Evolutionary conservation across 2,888 invertebrate genomes (phyloP).

Genomic region (Camptogramma bilineatum): DNA sequence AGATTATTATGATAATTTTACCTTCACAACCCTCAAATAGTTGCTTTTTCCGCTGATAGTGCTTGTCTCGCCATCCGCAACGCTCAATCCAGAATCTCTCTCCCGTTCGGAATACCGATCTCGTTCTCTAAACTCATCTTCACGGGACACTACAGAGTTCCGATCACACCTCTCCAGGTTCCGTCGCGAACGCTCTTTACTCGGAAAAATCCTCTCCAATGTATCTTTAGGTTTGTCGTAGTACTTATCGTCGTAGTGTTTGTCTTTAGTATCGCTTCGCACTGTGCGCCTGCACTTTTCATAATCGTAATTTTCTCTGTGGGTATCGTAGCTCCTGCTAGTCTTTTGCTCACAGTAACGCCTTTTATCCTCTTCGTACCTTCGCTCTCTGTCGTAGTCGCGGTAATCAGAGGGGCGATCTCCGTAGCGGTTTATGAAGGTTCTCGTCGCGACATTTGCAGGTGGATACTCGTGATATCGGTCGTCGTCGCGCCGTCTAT

Average conservation of each 20-base stretch:
- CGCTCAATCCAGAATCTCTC: slow-evolving; percentile 75
- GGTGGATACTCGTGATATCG: slow-evolving; percentile 56
- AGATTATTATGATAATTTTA: slow-evolving; percentile 38
- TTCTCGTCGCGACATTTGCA: slow-evolving; percentile 54
- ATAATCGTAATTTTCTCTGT: slow-evolving; percentile 62
- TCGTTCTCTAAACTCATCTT: slow-evolving; percentile 66
- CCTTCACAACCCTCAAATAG: slow-evolving; percentile 75
- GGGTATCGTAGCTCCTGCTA: slow-evolving; percentile 71
- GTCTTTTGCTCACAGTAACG: slow-evolving; percentile 65
- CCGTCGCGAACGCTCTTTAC: slow-evolving; percentile 57
- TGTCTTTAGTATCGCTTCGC: slow-evolving; percentile 64
- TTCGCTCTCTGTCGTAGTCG: slow-evolving; percentile 54
- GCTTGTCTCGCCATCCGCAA: slow-evolving; percentile 74
- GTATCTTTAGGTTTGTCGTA: slow-evolving; percentile 57
- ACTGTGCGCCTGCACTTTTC: slow-evolving; percentile 59
- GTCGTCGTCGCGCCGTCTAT: slow-evolving; percentile 51
- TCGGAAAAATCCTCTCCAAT: slow-evolving; percentile 47
- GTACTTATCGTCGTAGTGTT: slow-evolving; percentile 60
- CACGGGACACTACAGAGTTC: slow-evolving; percentile 66
- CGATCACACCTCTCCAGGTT: slow-evolving; percentile 67
- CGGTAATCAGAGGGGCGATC: slow-evolving; percentile 49
- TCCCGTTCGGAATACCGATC: slow-evolving; percentile 72
- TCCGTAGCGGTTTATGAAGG: slow-evolving; percentile 56
- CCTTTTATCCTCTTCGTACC: slow-evolving; percentile 62
- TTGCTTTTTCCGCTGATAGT: slow-evolving; percentile 74